Conservation (phyloP, 1,140 invertebrate genomes). For the Cotesia chilonis region DNA sequence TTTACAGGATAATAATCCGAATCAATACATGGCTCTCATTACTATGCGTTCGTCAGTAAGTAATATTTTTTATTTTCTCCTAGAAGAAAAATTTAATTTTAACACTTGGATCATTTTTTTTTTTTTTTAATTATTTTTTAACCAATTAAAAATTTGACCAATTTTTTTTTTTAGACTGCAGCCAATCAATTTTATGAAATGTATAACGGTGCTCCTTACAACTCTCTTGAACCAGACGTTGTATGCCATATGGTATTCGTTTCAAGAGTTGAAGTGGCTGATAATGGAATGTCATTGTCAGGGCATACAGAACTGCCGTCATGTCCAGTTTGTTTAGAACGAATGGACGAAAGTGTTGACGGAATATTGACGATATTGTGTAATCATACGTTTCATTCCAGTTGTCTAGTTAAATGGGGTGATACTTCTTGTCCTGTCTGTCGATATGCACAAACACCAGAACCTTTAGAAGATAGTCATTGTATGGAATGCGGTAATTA, state of each 20-base stretch:
- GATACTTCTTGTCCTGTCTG: conserved; percentile 87
- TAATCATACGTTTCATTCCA: conserved; percentile 97
- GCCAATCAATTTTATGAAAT: conserved; percentile 92
- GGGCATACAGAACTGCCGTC: conserved; percentile 95
- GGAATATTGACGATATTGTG: conserved; percentile 97
- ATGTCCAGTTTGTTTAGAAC: conserved; percentile 95
- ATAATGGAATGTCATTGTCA: conserved; percentile 75
- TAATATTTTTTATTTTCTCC: background rate
- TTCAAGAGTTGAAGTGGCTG: conserved; percentile 86
- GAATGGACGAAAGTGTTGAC: conserved; percentile 98
- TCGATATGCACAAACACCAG: conserved; percentile 90
- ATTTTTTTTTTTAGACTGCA: conserved; percentile 69
- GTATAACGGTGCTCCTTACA: conserved; percentile 92
- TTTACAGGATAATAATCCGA: conserved; percentile 85
- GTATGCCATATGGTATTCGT: conserved; percentile 96
- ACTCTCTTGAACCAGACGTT: conserved; percentile 88
- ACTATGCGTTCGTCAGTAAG: conserved; percentile 79
- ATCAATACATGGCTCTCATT: conserved; percentile 96
- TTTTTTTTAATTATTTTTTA: too few relatives aligned
- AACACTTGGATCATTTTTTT: too few relatives aligned
- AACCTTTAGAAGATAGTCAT: conserved; percentile 81
- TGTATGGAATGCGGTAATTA: conserved; percentile 81
- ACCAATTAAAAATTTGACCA: too few relatives aligned
- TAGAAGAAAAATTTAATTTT: too few relatives aligned
- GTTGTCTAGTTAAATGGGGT: conserved; percentile 95